Base-by-base conservation (phyloP, 2,888 invertebrate genomes). In the Bellardia bayeri region DNA sequence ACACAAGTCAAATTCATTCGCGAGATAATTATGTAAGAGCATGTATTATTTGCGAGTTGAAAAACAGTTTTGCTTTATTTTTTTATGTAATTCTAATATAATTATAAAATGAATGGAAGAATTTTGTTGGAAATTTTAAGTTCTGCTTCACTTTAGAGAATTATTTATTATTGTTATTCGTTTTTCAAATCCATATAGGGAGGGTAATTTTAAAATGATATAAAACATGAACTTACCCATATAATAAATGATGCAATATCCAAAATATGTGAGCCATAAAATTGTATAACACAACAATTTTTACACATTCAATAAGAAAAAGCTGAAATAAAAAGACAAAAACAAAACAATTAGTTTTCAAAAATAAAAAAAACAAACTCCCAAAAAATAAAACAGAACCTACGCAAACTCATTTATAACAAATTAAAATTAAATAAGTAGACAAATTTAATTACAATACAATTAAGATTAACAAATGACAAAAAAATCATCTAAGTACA, bases 361-460 rank as follows among this genome's bases (percentile, higher is more conserved):
- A 45, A 58, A 75, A 54, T 56, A 23, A 61, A 71, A 79, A 40
- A 68, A 23, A 11, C 7, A 49, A 68, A 45, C 13, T 42, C 14
- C 40, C 14, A 69, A 71, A 71, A 63, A 56, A 23, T 64, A 63
- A 64, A 64, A 30, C 51, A 74, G 45, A 75, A 75, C 85, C 85
- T 75, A 85, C 85, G 33, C 80, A 74, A 63, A 74, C 74, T 16
- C 68, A 42, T 82, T 79, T 14, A 82, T 51, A 61, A 71, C 30
- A 58, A 75, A 78, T 82, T 71, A 71, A 82, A 75, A 71, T 82
- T 64, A 71, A 82, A 82, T 66, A 82, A 72, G 56, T 56, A 66
- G 37, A 82, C 58, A 83, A 86, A 74, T 16, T 68, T 11, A 23
- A 68, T 63, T 56, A 82, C 51, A 63, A 49, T 23, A 61, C 23